phyloP scores from a whole-genome alignment of 30 jellyfish, hydroid and myxozoan genomes.

The Aurelia coerulea region DNA sequence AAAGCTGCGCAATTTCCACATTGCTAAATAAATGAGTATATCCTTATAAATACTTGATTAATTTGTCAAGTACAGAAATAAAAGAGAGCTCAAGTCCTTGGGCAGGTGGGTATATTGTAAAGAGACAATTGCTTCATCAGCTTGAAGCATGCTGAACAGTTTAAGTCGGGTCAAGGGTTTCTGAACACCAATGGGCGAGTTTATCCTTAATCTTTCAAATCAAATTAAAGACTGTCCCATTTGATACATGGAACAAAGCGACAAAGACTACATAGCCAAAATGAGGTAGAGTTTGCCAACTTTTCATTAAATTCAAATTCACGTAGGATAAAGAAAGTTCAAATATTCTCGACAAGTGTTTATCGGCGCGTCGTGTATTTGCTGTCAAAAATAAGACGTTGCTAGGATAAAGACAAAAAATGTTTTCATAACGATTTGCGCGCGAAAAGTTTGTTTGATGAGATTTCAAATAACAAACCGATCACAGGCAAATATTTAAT shows the following conservation, averaged over 20 bases:
- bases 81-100: background rate
- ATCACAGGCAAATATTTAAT: constrained; percentile 10
- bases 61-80: too few relatives aligned
- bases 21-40: too few relatives aligned
- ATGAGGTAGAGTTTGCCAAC: background rate
- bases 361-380: background rate
- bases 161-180: constrained; percentile 6
- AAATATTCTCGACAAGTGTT: constrained; percentile 4
- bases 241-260: background rate
- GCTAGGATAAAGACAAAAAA: constrained; percentile 1
- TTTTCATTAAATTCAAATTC: background rate
- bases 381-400: constrained; percentile 32
- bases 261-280: background rate
- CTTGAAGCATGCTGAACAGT: background rate
- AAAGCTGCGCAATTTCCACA: too few relatives aligned
- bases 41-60: too few relatives aligned
- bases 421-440: constrained; percentile 41
- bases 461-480: background rate
- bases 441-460: constrained; percentile 59
- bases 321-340: constrained; percentile 3
- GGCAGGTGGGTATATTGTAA: constrained; percentile 5
- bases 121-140: background rate
- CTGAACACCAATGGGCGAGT: background rate
- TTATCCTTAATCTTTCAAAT: background rate
- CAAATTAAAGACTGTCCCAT: background rate